Evolutionary conservation across 2,797 vertebrate species (phyloP).

Genomic region (Dendrocincla fuliginosa): DNA sequence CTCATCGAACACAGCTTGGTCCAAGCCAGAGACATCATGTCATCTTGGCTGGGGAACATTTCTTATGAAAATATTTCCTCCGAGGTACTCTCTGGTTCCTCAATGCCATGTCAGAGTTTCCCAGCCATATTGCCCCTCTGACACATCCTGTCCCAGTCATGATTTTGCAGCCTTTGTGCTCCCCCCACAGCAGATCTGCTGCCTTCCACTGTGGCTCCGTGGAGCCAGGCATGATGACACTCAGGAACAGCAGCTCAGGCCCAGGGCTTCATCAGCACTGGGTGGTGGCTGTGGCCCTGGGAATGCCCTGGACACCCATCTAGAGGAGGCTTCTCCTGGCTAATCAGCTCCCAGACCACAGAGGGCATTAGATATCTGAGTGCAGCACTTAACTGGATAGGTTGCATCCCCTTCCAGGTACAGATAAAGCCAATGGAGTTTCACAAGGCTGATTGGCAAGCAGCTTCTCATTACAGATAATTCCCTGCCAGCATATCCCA

Average conservation of each 20-base stretch:
- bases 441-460: conserved; percentile 64
- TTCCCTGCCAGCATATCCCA: conserved; percentile 66
- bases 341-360: not conserved
- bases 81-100: not conserved
- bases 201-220: fast-evolving
- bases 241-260: not conserved
- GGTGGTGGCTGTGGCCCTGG: not conserved
- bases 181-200: fast-evolving
- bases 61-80: not conserved
- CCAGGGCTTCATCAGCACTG: fast-evolving
- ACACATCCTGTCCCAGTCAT: fast-evolving
- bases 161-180: not conserved
- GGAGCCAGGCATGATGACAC: not conserved
- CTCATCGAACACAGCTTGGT: fast-evolving
- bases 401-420: not conserved
- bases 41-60: not conserved
- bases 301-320: not conserved
- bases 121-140: not conserved
- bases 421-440: conserved; percentile 34
- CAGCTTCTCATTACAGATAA: conserved; percentile 66
- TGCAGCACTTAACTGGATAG: not conserved
- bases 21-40: not conserved
- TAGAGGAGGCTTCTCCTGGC: not conserved
- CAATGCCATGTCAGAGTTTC: not conserved
- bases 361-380: not conserved